Percentiles rank a stretch among this genome's conserved stretches.
Conservation (phyloP, 2,113 vertebrate genomes). For the Rhea pennata region DNA sequence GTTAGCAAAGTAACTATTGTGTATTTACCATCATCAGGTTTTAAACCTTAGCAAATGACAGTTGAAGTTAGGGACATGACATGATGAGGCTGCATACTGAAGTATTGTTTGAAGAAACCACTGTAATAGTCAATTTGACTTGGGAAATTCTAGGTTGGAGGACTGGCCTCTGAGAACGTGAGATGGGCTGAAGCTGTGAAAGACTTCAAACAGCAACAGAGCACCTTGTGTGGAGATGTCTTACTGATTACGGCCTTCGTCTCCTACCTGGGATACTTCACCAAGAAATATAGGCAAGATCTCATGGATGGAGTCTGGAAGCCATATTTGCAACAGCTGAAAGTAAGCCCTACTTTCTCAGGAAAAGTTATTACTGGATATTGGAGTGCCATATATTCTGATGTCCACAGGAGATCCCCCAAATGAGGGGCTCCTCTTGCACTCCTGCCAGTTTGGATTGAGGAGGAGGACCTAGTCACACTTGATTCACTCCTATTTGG, state of each 20-base stretch:
- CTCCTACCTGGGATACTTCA: slow-evolving; percentile 96
- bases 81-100: neutral
- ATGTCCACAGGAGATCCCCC: neutral
- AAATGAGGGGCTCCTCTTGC: neutral
- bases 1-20: neutral
- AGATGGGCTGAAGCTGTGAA: slow-evolving; percentile 90
- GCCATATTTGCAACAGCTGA: slow-evolving; percentile 85
- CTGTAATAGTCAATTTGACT: neutral
- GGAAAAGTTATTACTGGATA: neutral
- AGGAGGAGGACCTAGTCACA: fast-evolving
- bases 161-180: slow-evolving; percentile 90
- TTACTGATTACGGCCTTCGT: slow-evolving; percentile 90
- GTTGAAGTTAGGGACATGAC: neutral
- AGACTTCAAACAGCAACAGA: slow-evolving; percentile 85
- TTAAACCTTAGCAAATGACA: neutral
- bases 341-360: slow-evolving; percentile 69
- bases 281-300: slow-evolving; percentile 86
- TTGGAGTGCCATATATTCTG: neutral
- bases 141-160: slow-evolving; percentile 83
- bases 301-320: slow-evolving; percentile 89
- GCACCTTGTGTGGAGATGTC: slow-evolving; percentile 91
- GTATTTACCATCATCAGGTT: neutral
- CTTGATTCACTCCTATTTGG: neutral
- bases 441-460: fast-evolving
- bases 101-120: neutral